Base-by-base conservation (phyloP, 2,113 vertebrate genomes). In the Scartelaos histophorus region DNA sequence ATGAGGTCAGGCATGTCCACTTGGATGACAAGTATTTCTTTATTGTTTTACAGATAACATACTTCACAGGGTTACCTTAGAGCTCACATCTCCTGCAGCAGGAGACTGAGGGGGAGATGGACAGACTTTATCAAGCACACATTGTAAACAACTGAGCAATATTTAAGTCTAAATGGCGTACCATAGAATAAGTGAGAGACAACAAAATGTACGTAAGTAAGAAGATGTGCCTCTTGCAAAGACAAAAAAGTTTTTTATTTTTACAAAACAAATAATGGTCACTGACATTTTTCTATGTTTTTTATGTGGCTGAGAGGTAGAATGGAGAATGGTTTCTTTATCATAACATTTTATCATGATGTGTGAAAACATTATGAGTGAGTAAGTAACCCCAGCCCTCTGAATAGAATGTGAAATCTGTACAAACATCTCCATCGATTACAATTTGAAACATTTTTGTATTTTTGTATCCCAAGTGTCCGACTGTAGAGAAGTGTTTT, bases 261-360 rank as follows among this genome's bases (percentile, higher is more conserved):
- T 91, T 85, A 90, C 85, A 92, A 93, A 93, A 92, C 86, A 86
- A 91, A 90, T 87, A 87, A 90, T 85, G 82, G 75, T 90, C 83
- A 88, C 88, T 88, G 89, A 88, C 82, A 84, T 75, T 83, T 88
- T 83, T 84, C 81, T 85, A 73, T 76, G 83, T 83, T 85, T 85
- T 91, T 88, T 86, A 83, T 87, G 88, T 93, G 94, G 89, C 24
- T 80, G 89, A 96, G 96, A 98, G 96, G 96, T 96, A 97, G 95
- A 84, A 94, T 94, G 83, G 87, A 81, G 89, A 87, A 87, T 81
- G 79, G 79, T 86, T 89, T 75, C 88, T 84, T 84, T 78, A 87
- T 87, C 81, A 80, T 80, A 90, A 85, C 81, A 88, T 82, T 85
- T 85, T 77, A 84, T 88, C 90, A 80, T 82, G 66, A 87, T 87